These are phyloP conservation scores for Dasysyrphus albostriatus DNA, from an alignment of 2,888 invertebrate genomes.

Conservation along the genomic window DNA sequence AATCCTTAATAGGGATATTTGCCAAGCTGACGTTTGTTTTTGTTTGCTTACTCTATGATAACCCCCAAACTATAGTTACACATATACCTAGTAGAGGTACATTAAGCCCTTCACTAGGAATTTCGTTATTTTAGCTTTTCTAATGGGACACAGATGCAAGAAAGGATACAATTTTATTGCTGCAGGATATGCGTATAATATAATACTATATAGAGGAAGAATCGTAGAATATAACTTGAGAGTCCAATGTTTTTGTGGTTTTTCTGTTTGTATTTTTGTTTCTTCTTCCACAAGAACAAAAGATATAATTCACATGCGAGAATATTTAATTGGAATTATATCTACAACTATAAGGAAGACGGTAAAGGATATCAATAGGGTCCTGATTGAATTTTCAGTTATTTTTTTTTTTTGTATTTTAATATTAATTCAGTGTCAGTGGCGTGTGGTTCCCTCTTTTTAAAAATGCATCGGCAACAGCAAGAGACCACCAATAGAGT, in stretches of 20 bases:
- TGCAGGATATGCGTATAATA: constrained; percentile 69
- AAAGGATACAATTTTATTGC: constrained; percentile 73
- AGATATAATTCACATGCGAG: constrained; percentile 46
- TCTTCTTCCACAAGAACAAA: constrained; percentile 11
- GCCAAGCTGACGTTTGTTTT: constrained; percentile 75
- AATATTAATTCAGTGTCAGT: constrained; percentile 18
- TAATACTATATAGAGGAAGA: background rate
- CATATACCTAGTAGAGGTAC: background rate
- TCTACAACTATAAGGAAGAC: background rate
- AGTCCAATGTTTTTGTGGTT: constrained; percentile 56
- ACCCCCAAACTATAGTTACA: background rate
- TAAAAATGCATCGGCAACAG: constrained; percentile 24
- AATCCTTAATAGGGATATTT: constrained; percentile 74
- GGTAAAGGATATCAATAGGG: constrained; percentile 59
- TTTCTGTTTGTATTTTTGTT: constrained; percentile 30
- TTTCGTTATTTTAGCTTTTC: constrained; percentile 63
- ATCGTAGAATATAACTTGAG: constrained; percentile 10
- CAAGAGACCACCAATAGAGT: constrained; percentile 73
- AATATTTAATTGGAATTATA: constrained; percentile 64
- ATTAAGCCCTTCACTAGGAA: constrained; percentile 34
- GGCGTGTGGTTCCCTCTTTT: constrained; percentile 50
- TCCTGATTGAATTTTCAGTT: constrained; percentile 69
- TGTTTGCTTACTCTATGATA: constrained; percentile 49
- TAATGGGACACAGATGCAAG: constrained; percentile 72
- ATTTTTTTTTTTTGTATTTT: constrained; percentile 39